Base-by-base conservation (phyloP, 2,113 vertebrate genomes). In the Amblyopsis rosae region DNA sequence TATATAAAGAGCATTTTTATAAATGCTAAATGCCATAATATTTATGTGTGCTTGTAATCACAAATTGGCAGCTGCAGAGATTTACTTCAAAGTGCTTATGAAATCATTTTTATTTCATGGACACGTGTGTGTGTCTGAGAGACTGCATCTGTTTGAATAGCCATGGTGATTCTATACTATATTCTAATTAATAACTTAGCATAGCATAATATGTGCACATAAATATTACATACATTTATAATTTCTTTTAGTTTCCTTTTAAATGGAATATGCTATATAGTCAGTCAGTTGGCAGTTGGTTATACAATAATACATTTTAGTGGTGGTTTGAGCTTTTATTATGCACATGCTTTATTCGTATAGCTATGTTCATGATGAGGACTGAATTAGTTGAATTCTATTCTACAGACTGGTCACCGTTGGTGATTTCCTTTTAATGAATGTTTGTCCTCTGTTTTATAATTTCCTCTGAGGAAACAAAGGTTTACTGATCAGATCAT, bases 401-500 rank as follows among this genome's bases (percentile, higher is more conserved):
- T 58, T 11, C 19, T 10, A 33, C 32, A 19, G 1, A 32, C 56
- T 33, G 26, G 32, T 58, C 56, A 26, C 10, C 56, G 12, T 3
- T 58, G 9, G 4, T 57, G 55, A 32, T 57, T 10, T 9, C 35
- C 11, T 58, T 19, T 58, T 32, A 12, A 58, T 33, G 10, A 6
- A 32, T 58, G 11, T 50, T 48, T 19, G 0, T 60, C 5, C 7
- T 49, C 1, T 58, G 2, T 41, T 67, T 58, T 33, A 19, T 32
- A 58, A 58, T 58, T 62, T 72, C 65, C 46, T 62, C 62, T 71
- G 11, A 54, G 32, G 8, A 68, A 73, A 62, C 46, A 56, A 61
- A 53, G 70, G 51, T 15, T 15, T 57, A 49, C 12, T 45, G 9
- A 54, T 62, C 4, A 48, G 19, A 19, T 26, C 10, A 26, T 12